Percentiles rank a stretch among this genome's conserved stretches.
These are phyloP conservation scores for Drosophila punjabiensis DNA, from an alignment of 1,140 invertebrate species.

Conservation along the genomic window DNA sequence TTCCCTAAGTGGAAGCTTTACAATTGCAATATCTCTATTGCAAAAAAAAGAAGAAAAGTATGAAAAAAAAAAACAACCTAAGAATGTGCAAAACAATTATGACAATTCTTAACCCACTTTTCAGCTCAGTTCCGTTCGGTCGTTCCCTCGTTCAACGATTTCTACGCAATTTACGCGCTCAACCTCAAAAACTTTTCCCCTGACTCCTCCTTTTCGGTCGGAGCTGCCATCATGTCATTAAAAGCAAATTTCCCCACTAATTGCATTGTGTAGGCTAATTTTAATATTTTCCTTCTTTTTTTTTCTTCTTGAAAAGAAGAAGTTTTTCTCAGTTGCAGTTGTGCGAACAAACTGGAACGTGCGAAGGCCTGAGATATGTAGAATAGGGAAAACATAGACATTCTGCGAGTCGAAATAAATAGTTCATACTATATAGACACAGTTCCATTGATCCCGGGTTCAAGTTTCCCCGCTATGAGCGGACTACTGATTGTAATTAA, in stretches of 20 bases:
- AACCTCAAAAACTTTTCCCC: conserved; percentile 50
- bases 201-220: conserved; percentile 8
- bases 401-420: conserved; percentile 37
- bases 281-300: conserved; percentile 22
- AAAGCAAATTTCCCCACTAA: conserved; percentile 73
- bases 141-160: conserved; percentile 44
- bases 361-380: conserved; percentile 29
- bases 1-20: conserved; percentile 34
- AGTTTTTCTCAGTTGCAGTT: conserved; percentile 59
- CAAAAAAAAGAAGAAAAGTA: conserved; percentile 6
- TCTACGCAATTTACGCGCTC: conserved; percentile 64
- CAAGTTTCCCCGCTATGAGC: conserved; percentile 47
- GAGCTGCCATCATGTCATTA: conserved; percentile 53
- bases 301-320: conserved; percentile 2
- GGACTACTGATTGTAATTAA: conserved; percentile 62
- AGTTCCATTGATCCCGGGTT: conserved; percentile 75
- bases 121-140: conserved; percentile 32
- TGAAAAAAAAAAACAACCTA: neutral
- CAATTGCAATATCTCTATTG: conserved; percentile 67
- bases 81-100: conserved; percentile 70
- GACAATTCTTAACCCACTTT: conserved; percentile 78
- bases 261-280: conserved; percentile 79
- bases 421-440: conserved; percentile 15
- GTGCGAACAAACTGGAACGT: conserved; percentile 39
- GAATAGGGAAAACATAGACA: conserved; percentile 31